Conservation (phyloP, 1,140 invertebrate genomes). For the Drosophila subobscura region DNA sequence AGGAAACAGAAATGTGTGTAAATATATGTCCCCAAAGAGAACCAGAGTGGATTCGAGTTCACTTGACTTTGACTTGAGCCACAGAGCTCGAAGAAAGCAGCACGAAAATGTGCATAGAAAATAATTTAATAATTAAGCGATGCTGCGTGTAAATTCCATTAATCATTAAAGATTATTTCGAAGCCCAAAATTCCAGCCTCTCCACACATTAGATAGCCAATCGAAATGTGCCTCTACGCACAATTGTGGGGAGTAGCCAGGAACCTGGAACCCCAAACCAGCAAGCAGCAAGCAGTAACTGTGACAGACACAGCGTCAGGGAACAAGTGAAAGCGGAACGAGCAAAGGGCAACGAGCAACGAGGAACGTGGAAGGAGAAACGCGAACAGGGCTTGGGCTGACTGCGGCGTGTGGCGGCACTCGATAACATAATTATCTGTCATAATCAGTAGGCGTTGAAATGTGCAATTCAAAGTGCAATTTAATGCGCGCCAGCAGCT, state of each 20-base stretch:
- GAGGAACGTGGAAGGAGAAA: not conserved
- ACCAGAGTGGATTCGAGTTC: constrained; percentile 6
- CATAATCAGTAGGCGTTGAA: constrained; percentile 83
- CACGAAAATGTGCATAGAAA: too few species aligned
- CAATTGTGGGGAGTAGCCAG: too few species aligned
- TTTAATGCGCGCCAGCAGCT: constrained; percentile 75
- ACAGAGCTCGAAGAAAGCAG: not conserved
- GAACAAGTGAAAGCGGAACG: too few species aligned
- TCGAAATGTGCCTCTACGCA: too few species aligned
- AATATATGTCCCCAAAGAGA: constrained; percentile 22
- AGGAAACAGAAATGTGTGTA: not conserved
- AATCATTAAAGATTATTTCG: too few species aligned
- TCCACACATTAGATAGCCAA: not conserved
- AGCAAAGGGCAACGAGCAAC: too few species aligned
- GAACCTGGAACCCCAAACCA: too few species aligned
- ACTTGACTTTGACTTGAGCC: constrained; percentile 2
- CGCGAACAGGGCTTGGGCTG: not conserved
- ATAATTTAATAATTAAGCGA: too few species aligned
- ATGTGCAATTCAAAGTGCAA: constrained; percentile 83
- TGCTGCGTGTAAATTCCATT: too few species aligned
- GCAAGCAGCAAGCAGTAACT: too few species aligned
- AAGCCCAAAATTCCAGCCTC: too few species aligned
- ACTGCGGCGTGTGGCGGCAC: constrained; percentile 66
- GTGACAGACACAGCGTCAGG: too few species aligned
- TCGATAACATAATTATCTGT: constrained; percentile 81